Evolutionary conservation across 2,113 vertebrate genomes (phyloP).

Genomic region (Platysternon megacephalum): DNA sequence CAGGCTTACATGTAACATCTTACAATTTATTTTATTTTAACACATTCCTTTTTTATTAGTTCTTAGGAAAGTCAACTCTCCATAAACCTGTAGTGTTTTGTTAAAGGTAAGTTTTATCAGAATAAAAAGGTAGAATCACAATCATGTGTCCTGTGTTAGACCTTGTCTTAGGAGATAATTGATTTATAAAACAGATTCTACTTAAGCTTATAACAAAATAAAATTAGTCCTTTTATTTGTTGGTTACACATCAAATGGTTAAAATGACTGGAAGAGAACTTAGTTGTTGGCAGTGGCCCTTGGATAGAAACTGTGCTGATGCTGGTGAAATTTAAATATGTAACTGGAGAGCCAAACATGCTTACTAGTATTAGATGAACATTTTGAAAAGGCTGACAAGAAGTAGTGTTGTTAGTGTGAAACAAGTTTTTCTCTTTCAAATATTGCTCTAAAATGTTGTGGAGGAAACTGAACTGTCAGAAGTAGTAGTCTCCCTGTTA

Average conservation of each 20-base stretch:
- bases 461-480: not conserved
- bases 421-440: not conserved
- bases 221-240: not conserved
- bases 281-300: not conserved
- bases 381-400: slow-evolving; percentile 3
- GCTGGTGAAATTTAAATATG: slow-evolving; percentile 33
- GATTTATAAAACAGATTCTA: not conserved
- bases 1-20: not conserved
- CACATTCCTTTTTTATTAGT: not conserved
- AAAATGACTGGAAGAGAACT: not conserved
- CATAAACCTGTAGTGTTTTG: not conserved
- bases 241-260: not conserved
- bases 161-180: not conserved
- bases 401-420: not conserved
- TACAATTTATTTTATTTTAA: not conserved
- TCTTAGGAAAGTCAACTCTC: not conserved
- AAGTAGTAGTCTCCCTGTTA: not conserved
- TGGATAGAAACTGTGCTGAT: not conserved
- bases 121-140: not conserved
- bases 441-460: not conserved
- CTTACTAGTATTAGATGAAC: not conserved
- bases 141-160: not conserved
- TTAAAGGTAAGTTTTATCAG: not conserved
- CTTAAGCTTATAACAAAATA: not conserved
- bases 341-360: slow-evolving; percentile 3